Evolutionary conservation across 1,140 invertebrate genomes (phyloP).

Genomic region (Dufourea novaeangliae): DNA sequence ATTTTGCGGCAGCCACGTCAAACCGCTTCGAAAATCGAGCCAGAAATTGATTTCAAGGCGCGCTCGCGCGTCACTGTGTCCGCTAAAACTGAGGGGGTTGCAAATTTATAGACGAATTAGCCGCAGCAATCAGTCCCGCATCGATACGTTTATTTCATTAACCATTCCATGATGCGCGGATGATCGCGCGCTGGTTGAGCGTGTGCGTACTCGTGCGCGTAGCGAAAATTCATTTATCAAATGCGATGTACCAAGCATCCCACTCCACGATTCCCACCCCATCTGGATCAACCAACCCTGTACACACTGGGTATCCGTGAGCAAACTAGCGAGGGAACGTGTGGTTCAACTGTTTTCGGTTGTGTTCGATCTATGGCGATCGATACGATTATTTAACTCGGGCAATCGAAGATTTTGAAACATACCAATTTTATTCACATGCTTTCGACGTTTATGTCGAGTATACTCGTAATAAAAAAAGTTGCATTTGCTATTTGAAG

Average conservation of each 20-base stretch:
- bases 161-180: conserved; percentile 36
- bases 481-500: no score
- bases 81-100: conserved; percentile 11
- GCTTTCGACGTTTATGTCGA: no score
- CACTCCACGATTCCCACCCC: background rate
- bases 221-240: conserved; percentile 66
- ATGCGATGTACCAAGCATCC: conserved; percentile 21
- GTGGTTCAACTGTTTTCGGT: no score
- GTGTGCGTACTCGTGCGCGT: background rate
- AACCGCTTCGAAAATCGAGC: conserved; percentile 50
- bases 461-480: no score
- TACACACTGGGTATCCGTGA: no score
- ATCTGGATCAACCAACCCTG: background rate
- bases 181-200: conserved; percentile 8
- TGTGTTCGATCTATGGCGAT: no score
- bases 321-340: no score
- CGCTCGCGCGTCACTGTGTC: background rate
- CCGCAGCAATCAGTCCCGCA: conserved; percentile 54
- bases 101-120: conserved; percentile 72
- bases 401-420: no score
- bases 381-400: no score
- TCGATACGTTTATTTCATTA: conserved; percentile 70
- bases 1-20: background rate
- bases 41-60: conserved; percentile 47
- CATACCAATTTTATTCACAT: no score